Conservation (phyloP, 2,113 vertebrate genomes). For the Panthera tigris region DNA sequence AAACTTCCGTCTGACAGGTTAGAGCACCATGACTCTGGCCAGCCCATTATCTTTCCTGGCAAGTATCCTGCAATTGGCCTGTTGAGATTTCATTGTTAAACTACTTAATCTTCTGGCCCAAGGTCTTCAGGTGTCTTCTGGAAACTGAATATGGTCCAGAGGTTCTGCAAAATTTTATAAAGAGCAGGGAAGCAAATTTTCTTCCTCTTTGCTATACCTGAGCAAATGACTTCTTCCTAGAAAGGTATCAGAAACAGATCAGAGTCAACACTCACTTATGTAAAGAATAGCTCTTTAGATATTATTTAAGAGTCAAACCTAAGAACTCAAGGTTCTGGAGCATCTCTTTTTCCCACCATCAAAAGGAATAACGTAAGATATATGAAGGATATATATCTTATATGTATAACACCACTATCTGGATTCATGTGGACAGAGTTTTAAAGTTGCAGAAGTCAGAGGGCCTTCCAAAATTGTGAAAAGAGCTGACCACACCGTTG, state of each 20-base stretch:
- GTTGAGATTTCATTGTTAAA: not conserved
- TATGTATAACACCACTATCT: not conserved
- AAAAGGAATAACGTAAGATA: not conserved
- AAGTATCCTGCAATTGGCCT: not conserved
- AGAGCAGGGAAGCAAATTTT: not conserved
- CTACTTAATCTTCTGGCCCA: not conserved
- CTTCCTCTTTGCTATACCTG: slow-evolving; percentile 4
- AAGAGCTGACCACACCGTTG: not conserved
- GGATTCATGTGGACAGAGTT: not conserved
- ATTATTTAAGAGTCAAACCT: not conserved
- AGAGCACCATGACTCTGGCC: not conserved
- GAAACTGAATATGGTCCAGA: not conserved
- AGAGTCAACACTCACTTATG: not conserved
- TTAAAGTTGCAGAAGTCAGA: not conserved
- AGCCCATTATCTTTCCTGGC: not conserved
- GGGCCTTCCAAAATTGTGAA: not conserved
- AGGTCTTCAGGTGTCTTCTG: not conserved
- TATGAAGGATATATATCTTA: not conserved
- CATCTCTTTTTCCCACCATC: not conserved
- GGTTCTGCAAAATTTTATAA: not conserved
- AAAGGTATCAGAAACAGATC: slow-evolving; percentile 6
- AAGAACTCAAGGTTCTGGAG: not conserved
- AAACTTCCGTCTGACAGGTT: not conserved
- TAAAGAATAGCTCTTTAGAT: not conserved
- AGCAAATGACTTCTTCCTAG: not conserved